Conservation (phyloP, 2,888 invertebrate species). For the Saturnia japonica region DNA sequence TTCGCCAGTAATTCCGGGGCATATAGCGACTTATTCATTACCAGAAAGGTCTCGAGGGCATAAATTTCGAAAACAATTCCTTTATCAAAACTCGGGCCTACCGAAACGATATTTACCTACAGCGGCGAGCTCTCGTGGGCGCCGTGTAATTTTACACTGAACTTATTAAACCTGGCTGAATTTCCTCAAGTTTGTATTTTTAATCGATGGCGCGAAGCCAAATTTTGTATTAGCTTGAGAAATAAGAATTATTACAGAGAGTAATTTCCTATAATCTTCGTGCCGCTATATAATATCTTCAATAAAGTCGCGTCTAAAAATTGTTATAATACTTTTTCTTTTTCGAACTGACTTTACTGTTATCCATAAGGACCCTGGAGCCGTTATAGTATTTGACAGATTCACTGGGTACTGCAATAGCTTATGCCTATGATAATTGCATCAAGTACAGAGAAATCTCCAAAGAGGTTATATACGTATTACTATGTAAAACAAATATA, state of each 20-base stretch:
- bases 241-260: slow-evolving; percentile 31
- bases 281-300: background rate
- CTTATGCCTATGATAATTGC: background rate
- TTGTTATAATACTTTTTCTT: background rate
- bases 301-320: background rate
- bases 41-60: slow-evolving; percentile 37
- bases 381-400: too few species aligned
- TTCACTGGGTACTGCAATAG: too few species aligned
- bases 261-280: background rate
- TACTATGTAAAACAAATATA: too few species aligned
- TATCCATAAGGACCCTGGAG: too few species aligned
- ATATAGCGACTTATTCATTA: slow-evolving; percentile 36
- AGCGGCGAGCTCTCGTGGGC: slow-evolving; percentile 28
- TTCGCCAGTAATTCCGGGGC: slow-evolving; percentile 15
- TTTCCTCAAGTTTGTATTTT: slow-evolving; percentile 55
- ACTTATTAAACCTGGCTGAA: slow-evolving; percentile 55
- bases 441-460: too few species aligned
- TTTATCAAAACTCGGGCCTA: slow-evolving; percentile 51
- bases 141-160: slow-evolving; percentile 55
- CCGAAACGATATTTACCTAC: slow-evolving; percentile 53
- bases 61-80: slow-evolving; percentile 50
- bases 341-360: too few species aligned
- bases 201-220: slow-evolving; percentile 54
- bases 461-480: too few species aligned
- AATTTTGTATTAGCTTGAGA: slow-evolving; percentile 53